Evolutionary conservation across 1,140 invertebrate species (phyloP).

Genomic region (Elymnias hypermnestra): DNA sequence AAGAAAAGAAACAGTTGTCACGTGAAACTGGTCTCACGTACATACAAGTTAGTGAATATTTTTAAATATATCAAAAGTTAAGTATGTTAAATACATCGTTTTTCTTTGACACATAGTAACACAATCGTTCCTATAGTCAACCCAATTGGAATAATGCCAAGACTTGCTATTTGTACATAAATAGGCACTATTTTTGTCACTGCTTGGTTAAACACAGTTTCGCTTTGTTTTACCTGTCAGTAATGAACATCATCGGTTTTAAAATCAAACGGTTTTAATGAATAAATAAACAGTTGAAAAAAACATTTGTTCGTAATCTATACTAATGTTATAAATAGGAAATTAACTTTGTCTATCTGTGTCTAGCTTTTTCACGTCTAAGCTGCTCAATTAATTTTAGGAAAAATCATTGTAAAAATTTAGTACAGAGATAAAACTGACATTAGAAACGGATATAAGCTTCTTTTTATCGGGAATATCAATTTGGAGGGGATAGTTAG

Average conservation of each 20-base stretch:
- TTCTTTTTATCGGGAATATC: too few relatives aligned
- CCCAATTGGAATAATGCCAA: constrained; percentile 64
- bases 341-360: too few relatives aligned
- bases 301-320: neutral
- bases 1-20: constrained; percentile 82
- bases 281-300: too few relatives aligned
- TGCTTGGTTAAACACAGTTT: constrained; percentile 48
- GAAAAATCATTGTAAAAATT: too few relatives aligned
- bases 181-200: constrained; percentile 71
- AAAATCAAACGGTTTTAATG: too few relatives aligned
- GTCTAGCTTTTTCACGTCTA: too few relatives aligned
- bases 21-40: constrained; percentile 83
- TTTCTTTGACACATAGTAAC: constrained; percentile 27
- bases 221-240: constrained; percentile 18
- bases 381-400: too few relatives aligned
- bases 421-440: too few relatives aligned
- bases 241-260: neutral
- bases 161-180: constrained; percentile 68
- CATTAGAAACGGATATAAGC: too few relatives aligned
- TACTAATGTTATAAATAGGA: neutral
- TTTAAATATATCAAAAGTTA: too few relatives aligned
- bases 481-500: too few relatives aligned
- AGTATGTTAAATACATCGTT: too few relatives aligned
- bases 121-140: constrained; percentile 52
- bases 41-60: constrained; percentile 81